Evolutionary conservation across 2,797 vertebrate species (phyloP).

Genomic region (Pipistrellus kuhlii): DNA sequence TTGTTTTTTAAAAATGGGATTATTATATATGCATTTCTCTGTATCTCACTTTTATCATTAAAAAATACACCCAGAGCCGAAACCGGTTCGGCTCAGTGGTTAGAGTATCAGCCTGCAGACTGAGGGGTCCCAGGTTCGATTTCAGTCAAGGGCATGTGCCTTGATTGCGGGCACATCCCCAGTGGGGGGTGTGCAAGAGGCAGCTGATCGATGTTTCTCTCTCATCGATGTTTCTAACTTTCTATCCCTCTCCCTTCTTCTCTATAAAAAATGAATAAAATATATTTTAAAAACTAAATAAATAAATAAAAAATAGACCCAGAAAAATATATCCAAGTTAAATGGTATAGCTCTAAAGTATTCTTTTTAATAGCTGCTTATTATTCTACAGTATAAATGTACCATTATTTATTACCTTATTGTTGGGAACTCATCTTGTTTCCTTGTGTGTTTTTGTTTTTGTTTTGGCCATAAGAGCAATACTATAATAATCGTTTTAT

Average conservation of each 20-base stretch:
- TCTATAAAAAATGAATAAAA: no score
- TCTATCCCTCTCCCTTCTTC: no score
- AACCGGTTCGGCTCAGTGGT: no score
- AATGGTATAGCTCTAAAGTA: not conserved
- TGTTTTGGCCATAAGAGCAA: not conserved
- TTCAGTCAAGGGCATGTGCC: no score
- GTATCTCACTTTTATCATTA: not conserved
- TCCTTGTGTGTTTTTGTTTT: not conserved
- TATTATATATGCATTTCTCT: not conserved
- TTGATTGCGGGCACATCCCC: no score
- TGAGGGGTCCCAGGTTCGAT: no score
- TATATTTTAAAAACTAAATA: not conserved
- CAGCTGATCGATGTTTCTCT: no score
- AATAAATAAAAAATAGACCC: not conserved
- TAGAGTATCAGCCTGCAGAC: no score
- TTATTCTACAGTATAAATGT: not conserved
- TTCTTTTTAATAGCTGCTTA: slow-evolving; percentile 19
- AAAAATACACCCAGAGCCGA: not conserved
- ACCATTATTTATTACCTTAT: slow-evolving; percentile 4
- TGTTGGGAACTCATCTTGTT: slow-evolving; percentile 28
- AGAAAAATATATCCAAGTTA: slow-evolving; percentile 1
- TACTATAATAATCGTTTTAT: slow-evolving; percentile 14
- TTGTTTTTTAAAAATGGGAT: slow-evolving; percentile 16
- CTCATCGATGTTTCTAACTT: no score
- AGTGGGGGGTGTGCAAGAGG: no score